Base-by-base conservation (phyloP, 2,113 vertebrate species). In the Tapirus terrestris region DNA sequence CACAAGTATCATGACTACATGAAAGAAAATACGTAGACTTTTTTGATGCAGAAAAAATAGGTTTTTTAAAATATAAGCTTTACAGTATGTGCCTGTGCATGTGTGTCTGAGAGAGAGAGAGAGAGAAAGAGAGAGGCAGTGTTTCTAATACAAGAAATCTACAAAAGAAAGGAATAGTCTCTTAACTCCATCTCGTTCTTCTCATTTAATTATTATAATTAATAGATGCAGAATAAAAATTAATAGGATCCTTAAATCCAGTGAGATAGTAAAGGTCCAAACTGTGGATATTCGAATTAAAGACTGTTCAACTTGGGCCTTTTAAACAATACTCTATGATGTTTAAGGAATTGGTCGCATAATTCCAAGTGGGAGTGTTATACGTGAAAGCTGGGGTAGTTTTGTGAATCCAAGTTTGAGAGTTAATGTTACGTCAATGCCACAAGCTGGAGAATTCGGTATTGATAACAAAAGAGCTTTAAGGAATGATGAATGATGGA, bases 381-480 rank as follows among this genome's bases (percentile, higher is more conserved):
- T 36, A 61, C 25, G 94, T 96, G 87, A 88, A 79, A 76, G 63
- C 67, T 90, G 29, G 77, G 93, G 70, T 61, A 16, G 36, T 51
- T 97, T 93, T 91, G 23, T 76, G 36, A 96, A 97, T 96, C 33
- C 1, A 88, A 61, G 90, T 79, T 91, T 97, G 79, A 93, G 63
- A 97, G 51, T 93, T 93, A 88, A 8, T 88, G 77, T 97, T 97
- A 92, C 48, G 5, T 95, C n/a, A 85, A 17, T 75, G 51, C 89
- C 92, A 89, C 8, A 81, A 85, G 79, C 63, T 13, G 88, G 48
- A 92, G 0, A 77, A 89, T 94, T 95, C 73, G 18, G 73, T 97
- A 73, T 61, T 36, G 91, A 48, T 56, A 76, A 70, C 60, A 94
- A 97, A 72, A 82, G 17, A 36, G 0, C 1, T 96, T 96, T 83